Evolutionary conservation across 2,888 invertebrate species (phyloP).

Genomic region (Lissocephala sabroskyi): DNA sequence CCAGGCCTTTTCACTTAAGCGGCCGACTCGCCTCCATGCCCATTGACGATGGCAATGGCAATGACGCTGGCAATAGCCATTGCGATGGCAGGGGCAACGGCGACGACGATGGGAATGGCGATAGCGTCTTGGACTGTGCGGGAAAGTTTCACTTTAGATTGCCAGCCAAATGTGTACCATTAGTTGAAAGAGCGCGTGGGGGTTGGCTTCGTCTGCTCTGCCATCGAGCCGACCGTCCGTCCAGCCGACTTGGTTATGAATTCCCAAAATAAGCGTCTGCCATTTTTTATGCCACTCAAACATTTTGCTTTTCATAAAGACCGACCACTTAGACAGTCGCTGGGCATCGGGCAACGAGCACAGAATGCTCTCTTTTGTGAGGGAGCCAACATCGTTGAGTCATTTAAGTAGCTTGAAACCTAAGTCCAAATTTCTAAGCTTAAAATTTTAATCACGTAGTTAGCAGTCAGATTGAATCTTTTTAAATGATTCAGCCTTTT

Average conservation of each 20-base stretch:
- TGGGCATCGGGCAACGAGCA: no score
- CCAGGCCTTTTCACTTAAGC: constrained; percentile 38
- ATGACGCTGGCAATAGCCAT: background rate
- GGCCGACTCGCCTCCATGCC: background rate
- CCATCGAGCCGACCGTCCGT: background rate
- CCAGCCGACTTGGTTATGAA: constrained; percentile 24
- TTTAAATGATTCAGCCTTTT: no score
- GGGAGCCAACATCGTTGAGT: no score
- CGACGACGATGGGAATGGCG: background rate
- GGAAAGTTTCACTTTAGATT: constrained; percentile 7
- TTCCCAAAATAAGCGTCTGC: constrained; percentile 39
- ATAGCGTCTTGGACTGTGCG: background rate
- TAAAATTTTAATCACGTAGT: no score
- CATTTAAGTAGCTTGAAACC: no score
- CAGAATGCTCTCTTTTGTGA: no score
- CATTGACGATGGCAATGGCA: background rate
- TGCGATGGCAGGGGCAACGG: background rate
- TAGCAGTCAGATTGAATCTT: no score
- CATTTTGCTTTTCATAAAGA: constrained; percentile 10
- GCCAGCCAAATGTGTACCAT: constrained; percentile 21
- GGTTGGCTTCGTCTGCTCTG: background rate
- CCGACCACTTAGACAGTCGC: background rate
- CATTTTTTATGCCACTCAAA: constrained; percentile 20
- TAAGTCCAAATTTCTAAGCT: no score
- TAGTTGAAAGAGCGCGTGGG: constrained; percentile 1